These are phyloP conservation scores for Todiramphus saurophagus DNA, from an alignment of 2,113 vertebrate genomes.

Conservation along the genomic window DNA sequence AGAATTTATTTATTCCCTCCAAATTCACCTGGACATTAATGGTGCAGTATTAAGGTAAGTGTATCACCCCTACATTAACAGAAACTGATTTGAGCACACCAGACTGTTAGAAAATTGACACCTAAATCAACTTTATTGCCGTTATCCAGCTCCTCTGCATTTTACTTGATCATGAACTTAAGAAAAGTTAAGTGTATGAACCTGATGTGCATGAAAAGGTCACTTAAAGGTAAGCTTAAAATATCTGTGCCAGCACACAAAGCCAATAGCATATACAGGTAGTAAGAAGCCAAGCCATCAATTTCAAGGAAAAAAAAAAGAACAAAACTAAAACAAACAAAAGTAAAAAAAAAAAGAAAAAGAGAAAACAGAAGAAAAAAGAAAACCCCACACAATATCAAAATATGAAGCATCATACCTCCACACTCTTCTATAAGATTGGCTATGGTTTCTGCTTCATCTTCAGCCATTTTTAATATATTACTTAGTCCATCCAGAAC, in stretches of 20 bases:
- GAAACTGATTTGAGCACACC: neutral
- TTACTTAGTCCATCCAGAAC: slow-evolving; percentile 98
- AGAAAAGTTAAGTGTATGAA: neutral
- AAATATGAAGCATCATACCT: slow-evolving; percentile 73
- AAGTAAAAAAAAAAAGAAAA: neutral
- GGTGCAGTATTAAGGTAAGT: neutral
- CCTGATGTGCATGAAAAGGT: rapidly evolving
- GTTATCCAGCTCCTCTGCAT: neutral
- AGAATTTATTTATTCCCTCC: neutral
- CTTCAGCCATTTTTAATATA: slow-evolving; percentile 99
- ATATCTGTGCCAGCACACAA: neutral
- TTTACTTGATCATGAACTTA: neutral
- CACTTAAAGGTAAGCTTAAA: neutral
- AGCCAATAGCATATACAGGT: neutral
- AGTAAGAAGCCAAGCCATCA: neutral
- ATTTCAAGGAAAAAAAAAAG: neutral
- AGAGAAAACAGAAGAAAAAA: no score
- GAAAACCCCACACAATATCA: neutral
- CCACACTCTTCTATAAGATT: slow-evolving; percentile 98
- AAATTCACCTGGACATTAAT: neutral
- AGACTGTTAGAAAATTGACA: neutral
- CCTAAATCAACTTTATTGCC: neutral
- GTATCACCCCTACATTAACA: neutral
- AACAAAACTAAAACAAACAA: no score
- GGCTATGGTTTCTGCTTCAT: slow-evolving; percentile 96